Evolutionary conservation across 2,113 vertebrate species (phyloP).

Genomic region (Corvus cornix): DNA sequence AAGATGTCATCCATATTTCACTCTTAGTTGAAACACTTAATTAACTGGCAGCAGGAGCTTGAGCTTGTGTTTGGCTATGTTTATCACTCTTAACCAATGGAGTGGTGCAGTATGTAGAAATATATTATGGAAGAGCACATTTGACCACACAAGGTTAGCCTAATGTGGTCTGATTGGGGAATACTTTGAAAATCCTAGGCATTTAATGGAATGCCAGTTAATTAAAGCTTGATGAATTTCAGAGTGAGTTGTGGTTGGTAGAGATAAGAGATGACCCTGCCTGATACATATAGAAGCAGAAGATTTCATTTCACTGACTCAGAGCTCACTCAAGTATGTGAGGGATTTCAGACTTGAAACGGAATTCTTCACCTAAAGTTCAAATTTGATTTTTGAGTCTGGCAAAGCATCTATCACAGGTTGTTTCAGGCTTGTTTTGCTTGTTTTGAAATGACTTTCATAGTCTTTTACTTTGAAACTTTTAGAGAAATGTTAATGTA

Average conservation of each 20-base stretch:
- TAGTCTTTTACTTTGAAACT: background rate
- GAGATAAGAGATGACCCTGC: background rate
- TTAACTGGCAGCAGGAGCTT: background rate
- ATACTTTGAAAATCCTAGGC: background rate
- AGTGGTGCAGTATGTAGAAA: background rate
- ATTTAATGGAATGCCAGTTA: background rate
- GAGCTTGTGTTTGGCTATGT: background rate
- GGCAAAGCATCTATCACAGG: background rate
- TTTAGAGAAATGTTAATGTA: background rate
- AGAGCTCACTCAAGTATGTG: background rate
- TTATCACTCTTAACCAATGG: background rate
- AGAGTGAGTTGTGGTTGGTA: background rate
- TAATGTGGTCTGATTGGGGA: background rate
- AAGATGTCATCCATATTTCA: background rate
- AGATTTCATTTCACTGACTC: background rate
- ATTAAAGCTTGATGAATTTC: background rate
- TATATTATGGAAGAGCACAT: background rate
- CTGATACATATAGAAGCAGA: background rate
- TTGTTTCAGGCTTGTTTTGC: background rate
- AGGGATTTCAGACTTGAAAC: background rate
- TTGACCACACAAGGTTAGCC: background rate
- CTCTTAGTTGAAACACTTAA: background rate
- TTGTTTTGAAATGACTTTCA: background rate
- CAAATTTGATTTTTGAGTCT: background rate
- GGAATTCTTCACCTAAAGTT: background rate